phyloP scores from a whole-genome alignment of 1,140 invertebrate genomes.

The Patella vulgata region DNA sequence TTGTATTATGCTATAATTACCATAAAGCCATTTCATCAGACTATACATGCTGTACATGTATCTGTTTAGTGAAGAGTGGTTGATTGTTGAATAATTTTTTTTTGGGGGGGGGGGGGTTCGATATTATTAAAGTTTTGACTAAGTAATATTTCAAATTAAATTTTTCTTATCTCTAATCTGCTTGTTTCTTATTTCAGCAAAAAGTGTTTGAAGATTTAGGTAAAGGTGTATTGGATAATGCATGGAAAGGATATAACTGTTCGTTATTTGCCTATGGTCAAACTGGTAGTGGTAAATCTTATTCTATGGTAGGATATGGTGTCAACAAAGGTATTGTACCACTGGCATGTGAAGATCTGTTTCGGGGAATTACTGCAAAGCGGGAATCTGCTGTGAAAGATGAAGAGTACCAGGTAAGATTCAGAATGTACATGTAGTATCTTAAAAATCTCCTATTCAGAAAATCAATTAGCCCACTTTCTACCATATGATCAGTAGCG shows the following conservation, averaged over 20 bases:
- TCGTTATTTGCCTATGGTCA: slow-evolving; percentile 75
- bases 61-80: too few species aligned
- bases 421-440: slow-evolving; percentile 8
- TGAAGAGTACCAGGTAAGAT: slow-evolving; percentile 60
- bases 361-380: slow-evolving; percentile 71
- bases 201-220: slow-evolving; percentile 73
- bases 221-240: slow-evolving; percentile 71
- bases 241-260: slow-evolving; percentile 74
- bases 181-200: slow-evolving; percentile 58
- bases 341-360: slow-evolving; percentile 84
- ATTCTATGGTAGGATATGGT: slow-evolving; percentile 77
- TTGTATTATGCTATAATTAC: too few species aligned
- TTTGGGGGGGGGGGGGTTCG: too few species aligned
- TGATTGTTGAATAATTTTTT: too few species aligned
- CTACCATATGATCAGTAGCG: too few species aligned
- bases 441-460: too few species aligned
- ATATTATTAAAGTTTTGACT: too few species aligned
- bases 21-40: too few species aligned
- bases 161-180: background rate
- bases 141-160: too few species aligned
- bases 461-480: too few species aligned
- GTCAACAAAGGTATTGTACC: slow-evolving; percentile 79
- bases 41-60: too few species aligned
- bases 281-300: slow-evolving; percentile 75
- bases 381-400: slow-evolving; percentile 45